phyloP scores from a whole-genome alignment of 2,113 vertebrate species.

The Ptyas mucosa region DNA sequence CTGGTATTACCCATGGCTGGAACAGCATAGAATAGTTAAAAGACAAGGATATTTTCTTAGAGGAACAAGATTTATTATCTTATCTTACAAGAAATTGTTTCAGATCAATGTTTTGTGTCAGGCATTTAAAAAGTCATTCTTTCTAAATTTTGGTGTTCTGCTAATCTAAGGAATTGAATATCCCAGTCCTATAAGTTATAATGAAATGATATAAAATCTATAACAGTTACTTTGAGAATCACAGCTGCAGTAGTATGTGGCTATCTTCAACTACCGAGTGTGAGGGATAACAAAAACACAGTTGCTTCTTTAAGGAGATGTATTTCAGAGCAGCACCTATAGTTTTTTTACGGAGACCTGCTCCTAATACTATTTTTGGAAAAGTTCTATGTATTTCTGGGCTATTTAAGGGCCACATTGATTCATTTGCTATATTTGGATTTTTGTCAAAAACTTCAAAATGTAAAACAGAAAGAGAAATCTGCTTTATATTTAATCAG shows the following conservation, averaged over 20 bases:
- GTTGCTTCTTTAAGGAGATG: neutral
- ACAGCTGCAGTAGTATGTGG: neutral
- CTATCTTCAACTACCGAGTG: neutral
- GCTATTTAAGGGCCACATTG: neutral
- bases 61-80: neutral
- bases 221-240: neutral
- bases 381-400: neutral
- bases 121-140: neutral
- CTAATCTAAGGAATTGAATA: neutral
- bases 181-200: neutral
- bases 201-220: neutral
- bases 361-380: neutral
- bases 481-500: neutral
- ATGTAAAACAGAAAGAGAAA: neutral
- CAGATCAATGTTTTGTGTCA: neutral
- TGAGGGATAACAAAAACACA: neutral
- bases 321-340: neutral
- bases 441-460: neutral
- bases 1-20: neutral
- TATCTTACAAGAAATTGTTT: neutral
- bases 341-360: neutral
- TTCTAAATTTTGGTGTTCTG: neutral
- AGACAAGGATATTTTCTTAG: neutral
- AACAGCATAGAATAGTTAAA: neutral
- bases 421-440: neutral